phyloP scores from a whole-genome alignment of 1,140 invertebrate species.

The Andricus grossulariae region DNA sequence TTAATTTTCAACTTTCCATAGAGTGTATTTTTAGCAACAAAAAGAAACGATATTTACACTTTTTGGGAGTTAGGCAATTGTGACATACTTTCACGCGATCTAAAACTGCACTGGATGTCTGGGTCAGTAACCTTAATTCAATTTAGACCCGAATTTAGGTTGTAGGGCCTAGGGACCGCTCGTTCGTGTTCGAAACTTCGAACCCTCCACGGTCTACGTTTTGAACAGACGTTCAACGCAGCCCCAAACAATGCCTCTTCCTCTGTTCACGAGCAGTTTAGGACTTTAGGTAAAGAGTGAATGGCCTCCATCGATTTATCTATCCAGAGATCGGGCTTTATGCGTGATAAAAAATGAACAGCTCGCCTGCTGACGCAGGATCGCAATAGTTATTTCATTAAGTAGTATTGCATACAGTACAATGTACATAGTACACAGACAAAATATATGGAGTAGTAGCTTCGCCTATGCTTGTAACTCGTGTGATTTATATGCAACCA shows the following conservation, averaged over 20 bases:
- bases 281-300: not conserved
- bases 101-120: not conserved
- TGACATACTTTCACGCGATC: not conserved
- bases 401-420: not conserved
- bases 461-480: not conserved
- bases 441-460: not conserved
- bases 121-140: slow-evolving; percentile 10
- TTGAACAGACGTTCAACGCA: slow-evolving; percentile 3
- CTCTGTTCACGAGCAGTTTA: not conserved
- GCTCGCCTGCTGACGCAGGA: slow-evolving; percentile 9
- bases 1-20: no score
- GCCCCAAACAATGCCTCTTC: not conserved
- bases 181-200: not conserved
- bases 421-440: not conserved
- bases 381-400: not conserved
- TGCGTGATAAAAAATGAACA: slow-evolving; percentile 3
- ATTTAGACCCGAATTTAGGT: not conserved
- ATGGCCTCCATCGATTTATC: slow-evolving; percentile 23
- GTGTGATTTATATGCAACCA: not conserved
- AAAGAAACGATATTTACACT: not conserved
- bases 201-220: no score
- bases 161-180: not conserved
- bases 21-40: no score
- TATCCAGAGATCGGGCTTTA: slow-evolving; percentile 14
- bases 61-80: not conserved